Base-by-base conservation (phyloP, 2,113 vertebrate genomes). In the Megalops atlanticus region DNA sequence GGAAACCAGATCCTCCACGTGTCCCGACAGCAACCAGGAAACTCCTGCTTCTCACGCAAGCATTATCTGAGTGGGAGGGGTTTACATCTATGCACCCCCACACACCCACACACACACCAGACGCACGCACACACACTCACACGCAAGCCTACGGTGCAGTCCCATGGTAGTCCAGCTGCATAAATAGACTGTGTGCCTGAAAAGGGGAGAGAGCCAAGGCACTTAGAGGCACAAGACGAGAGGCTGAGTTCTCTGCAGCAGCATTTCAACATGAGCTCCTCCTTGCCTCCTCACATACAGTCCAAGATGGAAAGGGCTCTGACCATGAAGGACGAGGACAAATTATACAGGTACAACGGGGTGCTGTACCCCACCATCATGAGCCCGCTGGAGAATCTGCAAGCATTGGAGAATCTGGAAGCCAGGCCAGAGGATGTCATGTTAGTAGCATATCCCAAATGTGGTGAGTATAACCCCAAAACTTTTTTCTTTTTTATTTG, bases 401-500 rank as follows among this genome's bases (percentile, higher is more conserved):
- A 91, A 78, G 91, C 88, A 4, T 4, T 92, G 78, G 86, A 88
- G n/a, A 15, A 74, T 40, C 81, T 93, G 77, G 87, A 94, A 87
- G 89, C 89, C n/a, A 88, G 92, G 72, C 84, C 88, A 0, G 87
- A 94, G 43, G 93, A 94, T 78, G 41, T 93, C 3, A 39, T 93
- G 78, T 24, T 94, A 2, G 90, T 86, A 0, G 89, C 92, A 14
- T 95, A 94, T 74, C 93, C 93, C 0, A 94, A 94, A 81, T 92
- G 90, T 39, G 93, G 93, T 96, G 89, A 95, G 89, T 86, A 45
- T 40, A n/a, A 4, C 33, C 47, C 0, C 7, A 6, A 27, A 4
- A 31, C 58, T 64, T 64, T 54, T 31, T n/a, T n/a, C 58, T 31
- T n/a, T n/a, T n/a, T n/a, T n/a, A n/a, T n/a, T 39, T 49, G 41